Percentiles rank a stretch among this genome's conserved stretches.
Evolutionary conservation across 2,113 vertebrate genomes (phyloP).

Genomic region (Xenopus tropicalis): DNA sequence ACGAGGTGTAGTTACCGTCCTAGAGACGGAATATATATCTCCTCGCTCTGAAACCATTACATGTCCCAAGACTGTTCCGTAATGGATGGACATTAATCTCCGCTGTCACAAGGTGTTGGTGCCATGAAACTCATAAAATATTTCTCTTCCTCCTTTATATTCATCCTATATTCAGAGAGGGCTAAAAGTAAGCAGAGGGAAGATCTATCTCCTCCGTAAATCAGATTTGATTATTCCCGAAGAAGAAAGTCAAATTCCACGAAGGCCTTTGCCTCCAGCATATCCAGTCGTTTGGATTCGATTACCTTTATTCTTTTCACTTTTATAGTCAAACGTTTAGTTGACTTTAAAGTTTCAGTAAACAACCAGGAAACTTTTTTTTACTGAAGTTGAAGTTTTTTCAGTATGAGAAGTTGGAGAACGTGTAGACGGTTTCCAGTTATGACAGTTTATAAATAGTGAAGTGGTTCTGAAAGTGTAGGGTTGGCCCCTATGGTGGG

Average conservation of each 20-base stretch:
- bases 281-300: conserved; percentile 8
- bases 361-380: too few species aligned
- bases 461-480: too few species aligned
- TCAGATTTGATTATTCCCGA: conserved; percentile 15
- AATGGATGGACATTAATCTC: conserved; percentile 39
- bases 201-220: conserved; percentile 25
- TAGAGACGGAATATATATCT: conserved; percentile 23
- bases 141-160: conserved; percentile 19
- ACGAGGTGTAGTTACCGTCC: conserved; percentile 26
- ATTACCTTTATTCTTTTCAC: conserved; percentile 2
- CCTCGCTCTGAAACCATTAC: conserved; percentile 10
- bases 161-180: conserved; percentile 2
- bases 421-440: too few species aligned
- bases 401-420: too few species aligned
- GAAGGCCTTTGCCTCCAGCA: conserved; percentile 20
- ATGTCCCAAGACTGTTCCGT: conserved; percentile 38
- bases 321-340: too few species aligned
- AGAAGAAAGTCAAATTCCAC: conserved; percentile 20
- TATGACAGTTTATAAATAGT: too few species aligned
- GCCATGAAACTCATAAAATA: conserved; percentile 30
- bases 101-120: conserved; percentile 13
- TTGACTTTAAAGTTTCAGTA: neutral
- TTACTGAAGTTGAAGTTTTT: too few species aligned
- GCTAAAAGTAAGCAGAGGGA: conserved; percentile 11
- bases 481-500: too few species aligned